Conservation (phyloP, 2,797 vertebrate genomes). For the Sebastes aleutianus region DNA sequence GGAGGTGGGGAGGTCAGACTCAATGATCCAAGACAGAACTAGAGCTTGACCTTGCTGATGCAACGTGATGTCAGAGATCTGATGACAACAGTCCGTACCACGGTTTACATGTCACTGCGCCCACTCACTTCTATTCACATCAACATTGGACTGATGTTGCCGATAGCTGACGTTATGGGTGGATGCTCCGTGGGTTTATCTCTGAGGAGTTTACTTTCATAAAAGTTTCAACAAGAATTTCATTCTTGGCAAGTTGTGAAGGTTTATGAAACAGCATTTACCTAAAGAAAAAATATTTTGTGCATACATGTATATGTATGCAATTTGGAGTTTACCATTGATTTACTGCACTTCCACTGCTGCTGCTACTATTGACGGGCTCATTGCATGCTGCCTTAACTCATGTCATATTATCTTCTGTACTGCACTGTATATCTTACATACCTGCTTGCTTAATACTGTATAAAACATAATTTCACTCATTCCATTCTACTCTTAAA, state of each 20-base stretch:
- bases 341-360: not conserved
- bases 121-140: not conserved
- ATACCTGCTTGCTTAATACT: not conserved
- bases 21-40: conserved; percentile 32
- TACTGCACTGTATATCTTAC: not conserved
- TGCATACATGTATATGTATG: too few species aligned
- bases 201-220: too few species aligned
- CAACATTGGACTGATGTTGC: not conserved
- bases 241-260: too few species aligned
- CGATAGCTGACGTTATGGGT: not conserved
- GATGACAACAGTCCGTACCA: not conserved
- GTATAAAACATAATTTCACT: not conserved
- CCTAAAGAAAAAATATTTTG: too few species aligned
- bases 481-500: not conserved
- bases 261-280: too few species aligned
- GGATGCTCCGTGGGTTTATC: not conserved
- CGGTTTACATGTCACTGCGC: not conserved
- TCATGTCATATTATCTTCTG: not conserved
- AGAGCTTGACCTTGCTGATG: conserved; percentile 51
- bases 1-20: conserved; percentile 17
- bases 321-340: too few species aligned
- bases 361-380: too few species aligned
- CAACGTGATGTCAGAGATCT: conserved; percentile 12
- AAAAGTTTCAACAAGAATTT: too few species aligned
- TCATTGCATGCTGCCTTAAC: too few species aligned